Evolutionary conservation across 2,888 invertebrate species (phyloP).

Genomic region (Drosophila koepferae): DNA sequence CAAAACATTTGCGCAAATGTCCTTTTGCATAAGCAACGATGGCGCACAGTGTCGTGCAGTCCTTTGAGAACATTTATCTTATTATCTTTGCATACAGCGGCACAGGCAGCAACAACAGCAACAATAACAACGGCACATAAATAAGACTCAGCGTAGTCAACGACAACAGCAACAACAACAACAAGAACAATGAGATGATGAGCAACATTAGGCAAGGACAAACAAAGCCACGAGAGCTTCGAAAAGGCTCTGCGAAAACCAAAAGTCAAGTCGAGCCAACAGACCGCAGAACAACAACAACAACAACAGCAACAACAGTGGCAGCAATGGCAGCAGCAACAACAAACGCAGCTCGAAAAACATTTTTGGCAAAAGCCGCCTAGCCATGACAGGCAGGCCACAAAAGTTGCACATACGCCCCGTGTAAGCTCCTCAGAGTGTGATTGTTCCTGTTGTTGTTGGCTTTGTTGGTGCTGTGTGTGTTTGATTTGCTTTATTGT

Average conservation of each 20-base stretch:
- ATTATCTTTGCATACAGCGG: slow-evolving; percentile 77
- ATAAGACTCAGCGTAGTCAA: slow-evolving; percentile 70
- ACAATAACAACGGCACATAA: slow-evolving; percentile 60
- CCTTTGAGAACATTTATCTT: slow-evolving; percentile 82
- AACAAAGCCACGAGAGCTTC: slow-evolving; percentile 72
- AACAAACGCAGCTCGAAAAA: slow-evolving; percentile 44
- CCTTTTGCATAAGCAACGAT: slow-evolving; percentile 79
- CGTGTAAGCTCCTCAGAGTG: slow-evolving; percentile 35
- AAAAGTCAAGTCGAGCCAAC: slow-evolving; percentile 80
- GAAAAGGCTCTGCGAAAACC: slow-evolving; percentile 70
- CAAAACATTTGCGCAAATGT: slow-evolving; percentile 80
- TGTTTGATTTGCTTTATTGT: slow-evolving; percentile 72
- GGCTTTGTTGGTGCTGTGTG: slow-evolving; percentile 27
- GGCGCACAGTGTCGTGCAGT: slow-evolving; percentile 71
- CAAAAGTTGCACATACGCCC: slow-evolving; percentile 73
- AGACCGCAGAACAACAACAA: slow-evolving; percentile 64
- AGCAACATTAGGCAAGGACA: slow-evolving; percentile 78
- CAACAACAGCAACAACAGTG: slow-evolving; percentile 33
- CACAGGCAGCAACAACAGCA: slow-evolving; percentile 42
- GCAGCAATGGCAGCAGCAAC: slow-evolving; percentile 23
- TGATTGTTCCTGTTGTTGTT: slow-evolving; percentile 20
- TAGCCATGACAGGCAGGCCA: slow-evolving; percentile 63
- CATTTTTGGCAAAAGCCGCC: slow-evolving; percentile 69
- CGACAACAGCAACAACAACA: slow-evolving; percentile 34
- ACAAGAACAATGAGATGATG: slow-evolving; percentile 70